Percentiles rank a stretch among this genome's conserved stretches.
phyloP scores from a whole-genome alignment of 2,113 vertebrate genomes.

The Xiphorhynchus elegans region DNA sequence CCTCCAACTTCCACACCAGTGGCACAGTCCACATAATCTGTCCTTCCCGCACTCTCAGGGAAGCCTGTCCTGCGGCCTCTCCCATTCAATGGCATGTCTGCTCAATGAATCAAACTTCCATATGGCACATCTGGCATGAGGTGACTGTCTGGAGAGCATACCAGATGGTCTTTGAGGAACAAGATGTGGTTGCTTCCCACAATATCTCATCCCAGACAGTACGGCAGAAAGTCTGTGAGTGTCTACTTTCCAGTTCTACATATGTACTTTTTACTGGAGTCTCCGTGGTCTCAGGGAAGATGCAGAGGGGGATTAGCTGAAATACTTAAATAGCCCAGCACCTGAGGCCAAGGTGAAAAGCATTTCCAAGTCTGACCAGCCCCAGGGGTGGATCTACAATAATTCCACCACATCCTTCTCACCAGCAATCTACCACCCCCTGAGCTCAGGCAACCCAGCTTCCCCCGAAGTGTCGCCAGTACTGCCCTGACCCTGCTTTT shows the following conservation, averaged over 20 bases:
- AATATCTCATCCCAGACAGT: not conserved
- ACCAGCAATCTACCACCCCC: not conserved
- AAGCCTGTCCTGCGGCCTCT: not conserved
- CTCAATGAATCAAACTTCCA: not conserved
- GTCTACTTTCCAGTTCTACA: not conserved
- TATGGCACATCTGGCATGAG: not conserved
- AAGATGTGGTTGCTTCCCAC: not conserved
- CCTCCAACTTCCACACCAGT: not conserved
- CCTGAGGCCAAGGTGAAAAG: not conserved
- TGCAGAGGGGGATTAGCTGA: not conserved
- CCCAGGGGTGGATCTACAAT: not conserved
- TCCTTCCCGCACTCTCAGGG: not conserved
- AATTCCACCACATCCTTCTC: not conserved
- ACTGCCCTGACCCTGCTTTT: not conserved
- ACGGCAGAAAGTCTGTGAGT: not conserved
- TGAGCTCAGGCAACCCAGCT: not conserved
- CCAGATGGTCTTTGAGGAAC: not conserved
- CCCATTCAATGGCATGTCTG: not conserved
- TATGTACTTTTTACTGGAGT: not conserved
- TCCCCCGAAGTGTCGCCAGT: not conserved
- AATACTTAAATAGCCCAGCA: not conserved
- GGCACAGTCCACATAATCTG: fast-evolving
- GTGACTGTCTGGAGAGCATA: not conserved
- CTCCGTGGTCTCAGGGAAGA: not conserved
- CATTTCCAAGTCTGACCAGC: not conserved